Evolutionary conservation across 2,888 invertebrate genomes (phyloP), one percentile per base, ranked within the genome.

Genomic region (Cryptus armator): DNA sequence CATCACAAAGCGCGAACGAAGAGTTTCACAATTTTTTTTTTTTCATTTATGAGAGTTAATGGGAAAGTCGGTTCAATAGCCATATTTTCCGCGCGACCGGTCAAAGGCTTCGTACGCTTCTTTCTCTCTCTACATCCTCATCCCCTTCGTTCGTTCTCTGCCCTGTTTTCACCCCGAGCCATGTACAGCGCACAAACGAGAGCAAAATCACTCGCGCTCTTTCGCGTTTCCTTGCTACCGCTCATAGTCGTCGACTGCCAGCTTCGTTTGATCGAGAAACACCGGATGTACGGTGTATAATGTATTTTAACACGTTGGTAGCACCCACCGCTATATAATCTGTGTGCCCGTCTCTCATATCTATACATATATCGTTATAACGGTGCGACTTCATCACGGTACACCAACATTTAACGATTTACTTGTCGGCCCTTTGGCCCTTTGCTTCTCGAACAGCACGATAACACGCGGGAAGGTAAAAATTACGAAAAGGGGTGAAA

Each of bases 1-100:
- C 75, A 53, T 68, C 16, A 62, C 46, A 67, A 64, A 74, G 16
- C 48, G 66, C 46, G 74, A 76, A 29, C 24, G 64, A 68, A 93
- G 94, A 92, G 92, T 94, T 93, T 94, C 24, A 94, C 91, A 93
- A 93, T 64, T 87, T 59, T 48, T 79, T 81, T 83, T 85, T 86
- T 89, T 89, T 84, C 87, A 89, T 89, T 89, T 87, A 88, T 87
- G 67, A 82, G 82, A 88, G 86, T 88, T 89, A 89, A 89, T 87
- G 86, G 86, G 78, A 87, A 89, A 88, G 86, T 86, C 77, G 82
- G 87, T 87, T 91, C 89, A 90, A 89, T 90, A 87, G 89, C 87
- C 88, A 88, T 90, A 86, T 90, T 90, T 89, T 85, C 84, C 88
- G 88, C 87, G 85, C 86, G 86, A 82, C 71, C 83, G 90, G 88